Evolutionary conservation across 2,113 vertebrate genomes (phyloP), one percentile per base, ranked within the genome.

Genomic region (Saguinus imperator): DNA sequence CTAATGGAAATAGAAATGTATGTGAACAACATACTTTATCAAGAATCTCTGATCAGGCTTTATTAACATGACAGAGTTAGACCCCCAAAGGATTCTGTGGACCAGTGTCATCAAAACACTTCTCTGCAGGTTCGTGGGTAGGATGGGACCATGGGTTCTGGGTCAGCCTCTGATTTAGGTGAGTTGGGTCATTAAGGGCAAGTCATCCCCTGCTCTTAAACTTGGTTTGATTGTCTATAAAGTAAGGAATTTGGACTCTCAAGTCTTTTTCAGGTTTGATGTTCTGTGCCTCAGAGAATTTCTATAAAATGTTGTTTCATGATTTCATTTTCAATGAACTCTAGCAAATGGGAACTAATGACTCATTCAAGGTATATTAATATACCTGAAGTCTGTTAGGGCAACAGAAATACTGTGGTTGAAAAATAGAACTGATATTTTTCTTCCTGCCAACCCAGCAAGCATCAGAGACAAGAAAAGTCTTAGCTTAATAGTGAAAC

Each of bases 261-360:
- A 40, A 77, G 23, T 66, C 37, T 58, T 95, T 91, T 58, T 21
- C 45, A 94, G 48, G 25, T 48, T 83, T 88, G 79, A 66, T 70
- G 25, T 20, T 86, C 82, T 93, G 1, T 55, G 80, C 73, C 83
- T 79, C 55, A 20, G 25, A 37, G 32, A 89, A 58, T 73, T 86
- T 76, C 82, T 86, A 58, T 75, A 68, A 85, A 96, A 64, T 66
- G 45, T 45, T 55, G 8, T 57, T 89, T 87, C 43, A 58, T 81
- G 72, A 14, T 91, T 94, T 94, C 61, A 89, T 94, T 93, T 89
- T 75, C 73, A 87, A 87, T 80, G n/a, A 68, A 27, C 21, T 72
- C 73, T 45, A 66, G 61, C 32, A 89, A 96, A 76, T 64, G 66
- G 37, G 21, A 96, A 64, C n/a, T 37, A 64, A 35, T 20, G 14